A percentile compares a stretch with the other conserved stretches of the same genome.
These are phyloP conservation scores for Bradypodion pumilum DNA, from an alignment of 2,797 vertebrate genomes.

Conservation along the genomic window DNA sequence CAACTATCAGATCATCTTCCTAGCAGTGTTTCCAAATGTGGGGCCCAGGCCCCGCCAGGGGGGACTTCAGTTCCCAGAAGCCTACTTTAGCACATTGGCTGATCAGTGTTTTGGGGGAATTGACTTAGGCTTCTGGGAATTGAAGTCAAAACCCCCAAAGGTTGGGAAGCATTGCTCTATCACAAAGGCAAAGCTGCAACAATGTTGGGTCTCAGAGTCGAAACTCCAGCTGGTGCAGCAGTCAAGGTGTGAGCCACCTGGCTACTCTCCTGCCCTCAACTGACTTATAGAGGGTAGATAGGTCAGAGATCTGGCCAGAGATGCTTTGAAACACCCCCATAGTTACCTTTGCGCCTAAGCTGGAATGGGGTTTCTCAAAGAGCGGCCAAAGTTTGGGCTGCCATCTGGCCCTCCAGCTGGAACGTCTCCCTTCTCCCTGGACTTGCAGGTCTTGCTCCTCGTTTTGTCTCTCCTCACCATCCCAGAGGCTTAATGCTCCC, in stretches of 20 bases:
- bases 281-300: background rate
- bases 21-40: too few relatives aligned
- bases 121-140: too few relatives aligned
- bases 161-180: too few relatives aligned
- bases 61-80: too few relatives aligned
- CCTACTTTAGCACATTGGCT: too few relatives aligned
- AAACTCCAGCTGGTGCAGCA: too few relatives aligned
- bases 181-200: too few relatives aligned
- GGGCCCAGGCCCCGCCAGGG: too few relatives aligned
- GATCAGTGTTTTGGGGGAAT: too few relatives aligned
- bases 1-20: too few relatives aligned
- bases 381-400: constrained; percentile 57
- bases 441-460: constrained; percentile 39
- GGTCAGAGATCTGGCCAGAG: background rate
- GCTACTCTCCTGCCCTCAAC: background rate
- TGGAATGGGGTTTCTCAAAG: constrained; percentile 61
- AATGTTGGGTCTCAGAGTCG: too few relatives aligned
- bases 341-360: constrained; percentile 61
- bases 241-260: background rate
- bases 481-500: constrained; percentile 50
- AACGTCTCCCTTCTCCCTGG: constrained; percentile 33
- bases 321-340: background rate
- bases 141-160: too few relatives aligned
- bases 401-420: constrained; percentile 47
- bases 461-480: constrained; percentile 29